Evolutionary conservation across 2,113 vertebrate genomes (phyloP), one percentile per base, ranked within the genome.

Genomic region (Cryptoleucopteryx plumbea): DNA sequence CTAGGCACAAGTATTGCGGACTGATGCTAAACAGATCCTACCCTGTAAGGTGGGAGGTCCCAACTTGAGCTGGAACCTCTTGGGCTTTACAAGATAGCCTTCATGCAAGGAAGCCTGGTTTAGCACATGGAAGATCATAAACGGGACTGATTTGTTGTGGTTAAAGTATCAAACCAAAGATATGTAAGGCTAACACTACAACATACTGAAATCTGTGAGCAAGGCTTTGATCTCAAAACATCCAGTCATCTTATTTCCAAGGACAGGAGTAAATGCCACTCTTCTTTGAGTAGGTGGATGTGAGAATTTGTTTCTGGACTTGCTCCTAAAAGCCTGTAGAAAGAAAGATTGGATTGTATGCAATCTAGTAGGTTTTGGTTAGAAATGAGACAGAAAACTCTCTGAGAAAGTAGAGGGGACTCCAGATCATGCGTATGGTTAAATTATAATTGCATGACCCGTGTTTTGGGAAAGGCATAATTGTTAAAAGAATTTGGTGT

Each of bases 101-200:
- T 94, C 5, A 40, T 43, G 19, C 25, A 73, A 55, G 11, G 11
- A 63, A 79, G 23, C 43, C 9, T 21, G 9, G 2, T 58, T 53
- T 19, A 10, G 50, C 45, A 22, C n/a, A 23, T 59, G 4, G 20
- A 77, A 36, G 22, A 29, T 42, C 0, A 20, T 82, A 68, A 83
- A 40, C 8, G 32, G 6, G 11, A 16, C 25, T 59, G 31, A 4
- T 20, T 68, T 34, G 16, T 31, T 59, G 14, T 47, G 16, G 5
- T 48, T 38, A 6, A 55, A 66, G 12, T 67, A 53, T 56, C 22
- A 38, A 63, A 59, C 26, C 9, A 34, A 19, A 81, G 45, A 66
- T 38, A 4, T 0, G 0, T 29, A 34, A 56, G 42, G 32, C 15
- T 71, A 62, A n/a, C 1, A 2, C 31, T 56, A 32, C 5, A 53